These are phyloP conservation scores for Sinonovacula constricta DNA, from an alignment of 1,140 invertebrate species.

Conservation along the genomic window DNA sequence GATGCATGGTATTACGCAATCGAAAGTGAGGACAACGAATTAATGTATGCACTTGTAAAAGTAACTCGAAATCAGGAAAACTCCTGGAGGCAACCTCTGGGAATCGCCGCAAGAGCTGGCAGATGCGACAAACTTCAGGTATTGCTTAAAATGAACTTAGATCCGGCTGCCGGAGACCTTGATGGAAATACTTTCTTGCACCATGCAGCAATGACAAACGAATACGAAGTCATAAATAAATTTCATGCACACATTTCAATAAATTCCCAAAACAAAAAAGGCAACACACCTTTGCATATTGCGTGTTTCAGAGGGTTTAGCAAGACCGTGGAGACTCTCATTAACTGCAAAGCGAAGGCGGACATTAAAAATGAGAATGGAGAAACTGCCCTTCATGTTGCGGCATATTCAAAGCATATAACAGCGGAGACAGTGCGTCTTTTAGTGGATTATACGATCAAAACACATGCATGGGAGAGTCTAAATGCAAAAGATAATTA, in stretches of 20 bases:
- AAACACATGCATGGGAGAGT: slow-evolving; percentile 69
- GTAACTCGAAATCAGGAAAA: neutral
- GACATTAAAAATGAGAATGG: slow-evolving; percentile 69
- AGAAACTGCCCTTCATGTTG: slow-evolving; percentile 69
- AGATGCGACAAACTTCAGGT: slow-evolving; percentile 60
- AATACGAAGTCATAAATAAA: slow-evolving; percentile 78
- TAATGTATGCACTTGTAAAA: slow-evolving; percentile 54
- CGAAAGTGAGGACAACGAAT: slow-evolving; percentile 52
- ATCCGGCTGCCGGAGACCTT: slow-evolving; percentile 76
- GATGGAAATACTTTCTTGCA: slow-evolving; percentile 80
- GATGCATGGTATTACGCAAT: slow-evolving; percentile 70
- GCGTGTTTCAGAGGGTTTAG: slow-evolving; percentile 72
- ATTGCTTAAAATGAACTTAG: slow-evolving; percentile 63
- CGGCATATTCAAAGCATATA: slow-evolving; percentile 61
- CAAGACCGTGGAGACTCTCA: slow-evolving; percentile 63
- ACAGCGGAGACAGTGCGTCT: slow-evolving; percentile 61
- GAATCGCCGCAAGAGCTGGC: slow-evolving; percentile 64
- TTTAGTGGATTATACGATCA: slow-evolving; percentile 69
- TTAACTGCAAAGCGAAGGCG: slow-evolving; percentile 66
- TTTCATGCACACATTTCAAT: slow-evolving; percentile 68
- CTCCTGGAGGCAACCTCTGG: slow-evolving; percentile 54
- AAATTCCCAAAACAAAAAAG: slow-evolving; percentile 62
- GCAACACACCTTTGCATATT: slow-evolving; percentile 76
- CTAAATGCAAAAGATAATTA: slow-evolving; percentile 66
- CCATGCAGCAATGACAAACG: slow-evolving; percentile 81